Conservation (phyloP, 2,113 vertebrate species). For the Oreochromis spilurus region DNA sequence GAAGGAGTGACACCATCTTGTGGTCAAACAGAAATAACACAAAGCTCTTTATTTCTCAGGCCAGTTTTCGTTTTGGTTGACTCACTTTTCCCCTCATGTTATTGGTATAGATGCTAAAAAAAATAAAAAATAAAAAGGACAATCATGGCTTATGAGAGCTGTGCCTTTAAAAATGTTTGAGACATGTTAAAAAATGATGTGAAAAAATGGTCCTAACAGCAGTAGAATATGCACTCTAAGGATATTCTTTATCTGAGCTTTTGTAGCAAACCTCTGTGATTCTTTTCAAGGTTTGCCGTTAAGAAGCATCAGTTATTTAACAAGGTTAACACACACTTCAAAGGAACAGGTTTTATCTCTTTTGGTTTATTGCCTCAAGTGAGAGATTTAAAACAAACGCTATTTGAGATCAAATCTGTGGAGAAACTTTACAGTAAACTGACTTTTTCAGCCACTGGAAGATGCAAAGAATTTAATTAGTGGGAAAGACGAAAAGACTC, state of each 20-base stretch:
- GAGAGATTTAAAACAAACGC: not conserved
- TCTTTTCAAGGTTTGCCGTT: not conserved
- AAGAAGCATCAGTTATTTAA: not conserved
- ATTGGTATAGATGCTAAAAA: not conserved
- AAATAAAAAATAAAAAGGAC: not conserved
- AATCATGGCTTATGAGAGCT: not conserved
- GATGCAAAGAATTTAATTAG: constrained; percentile 12
- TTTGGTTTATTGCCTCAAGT: not conserved
- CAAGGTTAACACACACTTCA: not conserved
- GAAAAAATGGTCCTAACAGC: not conserved
- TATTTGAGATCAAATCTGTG: not conserved
- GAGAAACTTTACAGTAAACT: not conserved
- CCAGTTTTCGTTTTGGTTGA: not conserved
- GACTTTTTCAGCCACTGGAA: constrained; percentile 18
- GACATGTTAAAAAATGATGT: not conserved
- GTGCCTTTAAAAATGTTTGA: not conserved
- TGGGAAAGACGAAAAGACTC: not conserved
- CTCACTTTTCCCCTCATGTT: not conserved
- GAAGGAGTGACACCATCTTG: not conserved
- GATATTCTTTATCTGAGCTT: not conserved
- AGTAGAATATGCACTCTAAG: not conserved
- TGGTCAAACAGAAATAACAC: not conserved
- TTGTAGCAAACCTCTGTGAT: not conserved
- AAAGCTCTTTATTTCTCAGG: not conserved
- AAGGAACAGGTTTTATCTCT: not conserved